Conservation (phyloP, 2,797 vertebrate genomes). For the Botia kubotai region DNA sequence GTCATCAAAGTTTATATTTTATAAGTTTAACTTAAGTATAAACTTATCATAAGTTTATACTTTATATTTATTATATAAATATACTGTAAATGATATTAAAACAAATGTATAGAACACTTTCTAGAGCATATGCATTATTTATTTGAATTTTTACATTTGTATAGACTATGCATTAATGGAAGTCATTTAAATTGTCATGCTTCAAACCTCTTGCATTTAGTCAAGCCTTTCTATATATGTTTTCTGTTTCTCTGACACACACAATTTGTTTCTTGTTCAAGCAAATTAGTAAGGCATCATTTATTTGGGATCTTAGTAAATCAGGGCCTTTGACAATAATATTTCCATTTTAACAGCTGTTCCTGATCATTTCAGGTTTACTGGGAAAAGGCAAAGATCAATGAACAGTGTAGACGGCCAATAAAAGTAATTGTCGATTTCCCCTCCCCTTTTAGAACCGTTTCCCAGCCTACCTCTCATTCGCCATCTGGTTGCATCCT, state of each 20-base stretch:
- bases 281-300: neutral
- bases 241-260: neutral
- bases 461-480: slow-evolving; percentile 24
- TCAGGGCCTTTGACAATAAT: slow-evolving; percentile 16
- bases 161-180: neutral
- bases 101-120: neutral
- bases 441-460: neutral
- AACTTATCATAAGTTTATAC: no score
- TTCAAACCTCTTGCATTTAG: neutral
- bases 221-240: neutral
- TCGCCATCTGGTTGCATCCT: slow-evolving; percentile 49
- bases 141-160: neutral
- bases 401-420: slow-evolving; percentile 8
- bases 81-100: neutral
- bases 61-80: no score
- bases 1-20: no score
- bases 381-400: slow-evolving; percentile 5
- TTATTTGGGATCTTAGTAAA: slow-evolving; percentile 1
- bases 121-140: neutral
- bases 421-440: slow-evolving; percentile 30
- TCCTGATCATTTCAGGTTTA: slow-evolving; percentile 27
- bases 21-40: no score
- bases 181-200: neutral
- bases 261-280: neutral
- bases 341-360: slow-evolving; percentile 6